phyloP scores from a whole-genome alignment of 2,797 vertebrate species.

The Protosalanx chinensis region DNA sequence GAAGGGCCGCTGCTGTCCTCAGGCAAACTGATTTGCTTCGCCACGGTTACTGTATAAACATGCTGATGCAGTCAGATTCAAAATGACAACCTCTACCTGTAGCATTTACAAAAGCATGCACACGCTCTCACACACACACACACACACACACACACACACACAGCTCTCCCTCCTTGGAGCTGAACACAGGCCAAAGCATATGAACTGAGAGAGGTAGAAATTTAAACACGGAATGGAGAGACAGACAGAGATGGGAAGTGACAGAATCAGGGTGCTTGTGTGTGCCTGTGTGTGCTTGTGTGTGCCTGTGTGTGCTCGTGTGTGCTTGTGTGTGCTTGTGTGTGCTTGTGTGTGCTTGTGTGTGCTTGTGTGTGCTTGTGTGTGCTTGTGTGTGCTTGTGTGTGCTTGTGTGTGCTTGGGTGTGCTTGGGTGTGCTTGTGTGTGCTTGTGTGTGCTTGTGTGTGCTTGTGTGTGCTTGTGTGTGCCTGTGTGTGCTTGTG shows the following conservation, averaged over 20 bases:
- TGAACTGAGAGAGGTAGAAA: slow-evolving; percentile 15
- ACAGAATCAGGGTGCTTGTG: slow-evolving; percentile 62
- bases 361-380: slow-evolving; percentile 36
- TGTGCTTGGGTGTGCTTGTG: slow-evolving; percentile 35
- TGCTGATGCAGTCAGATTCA: slow-evolving; percentile 51
- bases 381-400: slow-evolving; percentile 6
- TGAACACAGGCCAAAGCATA: not conserved
- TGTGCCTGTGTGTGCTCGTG: too few species aligned
- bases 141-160: slow-evolving; percentile 25
- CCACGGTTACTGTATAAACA: slow-evolving; percentile 25
- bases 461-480: slow-evolving; percentile 8
- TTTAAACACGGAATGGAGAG: slow-evolving; percentile 29
- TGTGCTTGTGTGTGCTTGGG: slow-evolving; percentile 33
- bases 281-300: slow-evolving; percentile 4
- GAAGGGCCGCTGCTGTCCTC: slow-evolving; percentile 15
- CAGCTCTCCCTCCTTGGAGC: slow-evolving; percentile 15
- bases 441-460: slow-evolving; percentile 36
- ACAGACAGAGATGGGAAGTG: slow-evolving; percentile 47
- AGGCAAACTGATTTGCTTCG: slow-evolving; percentile 30
- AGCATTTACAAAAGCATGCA: slow-evolving; percentile 36
- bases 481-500: too few species aligned
- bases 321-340: slow-evolving; percentile 36
- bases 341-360: slow-evolving; percentile 36
- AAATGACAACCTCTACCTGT: slow-evolving; percentile 60
- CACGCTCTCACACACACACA: slow-evolving; percentile 38